Base-by-base conservation (phyloP, 2,113 vertebrate genomes). In the Silurus asotus region DNA sequence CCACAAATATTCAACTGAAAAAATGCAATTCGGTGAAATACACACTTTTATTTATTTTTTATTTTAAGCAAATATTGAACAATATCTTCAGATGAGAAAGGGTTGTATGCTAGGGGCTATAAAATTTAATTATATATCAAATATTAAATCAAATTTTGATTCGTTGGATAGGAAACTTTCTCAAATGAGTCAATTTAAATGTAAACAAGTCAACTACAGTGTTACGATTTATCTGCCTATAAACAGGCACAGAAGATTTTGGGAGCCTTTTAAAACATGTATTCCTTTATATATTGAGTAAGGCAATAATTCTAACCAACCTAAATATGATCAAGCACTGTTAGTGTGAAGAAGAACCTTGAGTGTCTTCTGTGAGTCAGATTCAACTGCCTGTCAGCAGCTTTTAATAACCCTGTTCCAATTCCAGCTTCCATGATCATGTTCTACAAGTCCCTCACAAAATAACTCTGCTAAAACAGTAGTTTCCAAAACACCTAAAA, bases 1-100 rank as follows among this genome's bases (percentile, higher is more conserved):
- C 88, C 89, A 10, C 59, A 61, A 62, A 74, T 74, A 74, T 84
- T 74, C 69, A 61, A 28, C 37, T n/a, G 56, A 59, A 74, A 9
- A 49, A 72, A 11, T 23, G 8, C 19, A 53, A 74, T 51, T 23
- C 9, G 11, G 2, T 4, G 49, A 55, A 53, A 55, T 55, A 14
- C 23, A 76, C 0, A 15, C 5, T 76, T 76, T 76, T 74, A 37
- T 25, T 19, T 37, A 37, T 37, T 74, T 74, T 10, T 23, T 74
- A 11, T 49, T 5, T 37, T 15, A 37, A 37, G 1, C 67, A 37
- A 45, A 67, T 11, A 70, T 19, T 17, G 1, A 48, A 45, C 28
- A 45, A 3, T 49, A 23, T 10, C 28, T 45, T 72, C 69, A 48
- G 25, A 6, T 65, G 7, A 5, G 13, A 67, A 67, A n/a, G 13